Evolutionary conservation across 1,140 invertebrate genomes (phyloP).

Genomic region (Pygmarrhopalites habei): DNA sequence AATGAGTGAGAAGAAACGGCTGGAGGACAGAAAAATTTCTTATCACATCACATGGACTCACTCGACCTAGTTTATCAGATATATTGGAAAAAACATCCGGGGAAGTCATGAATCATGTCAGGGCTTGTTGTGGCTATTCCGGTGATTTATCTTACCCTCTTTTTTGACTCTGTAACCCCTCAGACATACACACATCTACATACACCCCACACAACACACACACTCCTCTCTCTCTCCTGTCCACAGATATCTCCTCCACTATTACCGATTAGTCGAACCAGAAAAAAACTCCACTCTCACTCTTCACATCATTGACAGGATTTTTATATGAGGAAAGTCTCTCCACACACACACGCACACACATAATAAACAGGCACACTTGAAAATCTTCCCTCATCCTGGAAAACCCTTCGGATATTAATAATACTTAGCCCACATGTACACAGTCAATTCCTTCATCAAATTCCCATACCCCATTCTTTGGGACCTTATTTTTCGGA

Average conservation of each 20-base stretch:
- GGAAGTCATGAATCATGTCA: conserved; percentile 16
- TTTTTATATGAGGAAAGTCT: no score
- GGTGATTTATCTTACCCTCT: conserved; percentile 16
- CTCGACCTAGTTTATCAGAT: conserved; percentile 1
- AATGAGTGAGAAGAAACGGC: background rate
- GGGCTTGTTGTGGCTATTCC: conserved; percentile 2
- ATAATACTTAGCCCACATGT: no score
- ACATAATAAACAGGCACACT: no score
- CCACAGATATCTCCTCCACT: background rate
- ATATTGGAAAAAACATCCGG: conserved; percentile 10
- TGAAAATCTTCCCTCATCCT: no score
- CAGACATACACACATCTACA: no score
- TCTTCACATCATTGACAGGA: background rate
- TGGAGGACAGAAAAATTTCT: background rate
- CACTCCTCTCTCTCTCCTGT: background rate
- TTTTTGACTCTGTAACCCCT: no score
- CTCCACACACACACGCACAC: no score
- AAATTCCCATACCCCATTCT: no score
- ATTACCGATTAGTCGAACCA: background rate
- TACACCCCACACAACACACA: background rate
- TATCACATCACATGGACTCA: background rate
- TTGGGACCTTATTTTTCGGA: no score
- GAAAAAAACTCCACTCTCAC: background rate
- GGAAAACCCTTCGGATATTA: no score
- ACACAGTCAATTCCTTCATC: no score